These are phyloP conservation scores for Epinephelus coioides DNA, from an alignment of 2,797 vertebrate genomes.

Conservation along the genomic window DNA sequence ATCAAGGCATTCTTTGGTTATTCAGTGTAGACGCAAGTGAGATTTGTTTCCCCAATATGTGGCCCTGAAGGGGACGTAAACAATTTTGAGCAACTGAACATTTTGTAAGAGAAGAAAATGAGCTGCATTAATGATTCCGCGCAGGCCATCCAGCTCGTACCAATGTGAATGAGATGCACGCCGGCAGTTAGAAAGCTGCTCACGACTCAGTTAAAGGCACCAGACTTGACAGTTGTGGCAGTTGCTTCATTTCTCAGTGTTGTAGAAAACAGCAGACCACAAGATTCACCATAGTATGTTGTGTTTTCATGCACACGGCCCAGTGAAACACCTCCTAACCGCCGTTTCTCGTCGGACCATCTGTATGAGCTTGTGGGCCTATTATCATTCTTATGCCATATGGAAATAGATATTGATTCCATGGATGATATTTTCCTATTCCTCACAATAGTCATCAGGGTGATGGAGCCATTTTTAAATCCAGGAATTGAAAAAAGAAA, in stretches of 20 bases:
- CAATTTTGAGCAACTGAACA: constrained; percentile 1
- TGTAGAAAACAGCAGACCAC: constrained; percentile 64
- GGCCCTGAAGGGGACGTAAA: constrained; percentile 1
- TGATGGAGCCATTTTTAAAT: constrained; percentile 79
- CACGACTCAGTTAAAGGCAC: constrained; percentile 42
- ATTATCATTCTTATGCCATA: constrained; percentile 83
- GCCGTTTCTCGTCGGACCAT: constrained; percentile 73
- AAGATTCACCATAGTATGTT: constrained; percentile 29
- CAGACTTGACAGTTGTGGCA: constrained; percentile 81
- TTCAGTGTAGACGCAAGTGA: constrained; percentile 33
- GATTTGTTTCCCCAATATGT: constrained; percentile 33
- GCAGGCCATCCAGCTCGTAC: background rate
- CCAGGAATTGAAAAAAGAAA: constrained; percentile 86
- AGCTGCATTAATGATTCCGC: constrained; percentile 26
- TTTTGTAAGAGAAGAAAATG: constrained; percentile 28
- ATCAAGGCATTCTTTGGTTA: constrained; percentile 43
- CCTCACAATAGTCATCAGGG: constrained; percentile 86
- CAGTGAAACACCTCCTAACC: constrained; percentile 73
- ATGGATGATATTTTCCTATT: constrained; percentile 92
- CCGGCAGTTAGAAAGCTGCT: constrained; percentile 46
- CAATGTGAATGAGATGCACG: constrained; percentile 36
- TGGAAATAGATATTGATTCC: constrained; percentile 88
- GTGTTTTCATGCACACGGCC: constrained; percentile 57
- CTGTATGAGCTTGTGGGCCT: constrained; percentile 79
- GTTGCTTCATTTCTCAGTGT: constrained; percentile 70